These are phyloP conservation scores for Drosophila peninsularis DNA, from an alignment of 2,888 invertebrate genomes.

Conservation along the genomic window DNA sequence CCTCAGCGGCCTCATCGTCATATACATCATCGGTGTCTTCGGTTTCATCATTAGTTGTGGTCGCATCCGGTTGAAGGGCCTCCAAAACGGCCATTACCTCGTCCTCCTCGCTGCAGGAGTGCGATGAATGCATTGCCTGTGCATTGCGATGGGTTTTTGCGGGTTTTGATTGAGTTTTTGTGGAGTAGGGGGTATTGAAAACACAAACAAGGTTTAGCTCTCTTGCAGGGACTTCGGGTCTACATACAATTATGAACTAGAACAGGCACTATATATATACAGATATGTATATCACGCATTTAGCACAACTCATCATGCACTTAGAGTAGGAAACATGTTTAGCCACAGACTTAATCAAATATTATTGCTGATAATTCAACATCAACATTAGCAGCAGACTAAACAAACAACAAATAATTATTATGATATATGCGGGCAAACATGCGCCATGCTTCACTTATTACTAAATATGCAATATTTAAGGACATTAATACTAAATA, in stretches of 20 bases:
- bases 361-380: constrained; percentile 48
- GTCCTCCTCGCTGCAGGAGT: constrained; percentile 78
- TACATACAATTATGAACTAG: constrained; percentile 13
- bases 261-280: constrained; percentile 33
- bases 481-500: not conserved
- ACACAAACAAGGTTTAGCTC: constrained; percentile 78
- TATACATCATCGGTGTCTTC: constrained; percentile 67
- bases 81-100: constrained; percentile 70
- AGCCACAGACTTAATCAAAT: constrained; percentile 51
- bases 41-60: constrained; percentile 73
- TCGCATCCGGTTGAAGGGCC: constrained; percentile 63
- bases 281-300: constrained; percentile 11
- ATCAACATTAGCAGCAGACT: constrained; percentile 27
- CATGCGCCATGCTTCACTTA: constrained; percentile 58
- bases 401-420: constrained; percentile 30
- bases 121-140: constrained; percentile 66
- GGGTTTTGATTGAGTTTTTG: constrained; percentile 30
- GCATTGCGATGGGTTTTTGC: constrained; percentile 36
- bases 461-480: constrained; percentile 9
- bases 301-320: constrained; percentile 67
- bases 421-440: constrained; percentile 47
- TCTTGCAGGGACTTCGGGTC: constrained; percentile 58
- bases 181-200: constrained; percentile 46
- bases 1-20: constrained; percentile 68
- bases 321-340: constrained; percentile 45